Evolutionary conservation across 2,888 invertebrate genomes (phyloP), one percentile per base, ranked within the genome.

Genomic region (Troides oblongomaculatus): DNA sequence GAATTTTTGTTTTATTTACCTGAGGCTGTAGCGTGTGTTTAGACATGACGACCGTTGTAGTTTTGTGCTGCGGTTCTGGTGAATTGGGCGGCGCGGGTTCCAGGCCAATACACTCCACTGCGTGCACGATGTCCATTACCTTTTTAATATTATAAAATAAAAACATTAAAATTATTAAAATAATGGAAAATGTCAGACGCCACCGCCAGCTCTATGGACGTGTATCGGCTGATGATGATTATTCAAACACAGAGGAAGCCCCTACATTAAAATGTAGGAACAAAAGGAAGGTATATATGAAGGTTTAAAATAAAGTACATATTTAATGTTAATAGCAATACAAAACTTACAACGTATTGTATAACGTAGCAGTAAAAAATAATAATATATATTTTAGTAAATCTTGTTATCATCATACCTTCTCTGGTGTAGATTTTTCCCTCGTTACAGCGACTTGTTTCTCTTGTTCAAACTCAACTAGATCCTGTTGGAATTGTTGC

Each of bases 31-130:
- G 93, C 70, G 97, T 97, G 88, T 98, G 98, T 86, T 97, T 97
- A 87, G 97, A 97, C 97, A 98, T 97, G 70, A 98, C 97, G 79
- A 98, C 96, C 17, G 97, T 98, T 74, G 98, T 98, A 70, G 97
- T 98, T 93, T 98, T 98, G 82, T 94, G 94, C 74, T 94, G 94
- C 50, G 94, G 93, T 74, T 94, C 93, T 62, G 97, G 97, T 68
- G 97, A 97, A 79, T 96, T 97, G 39, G 97, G 97, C 66, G 95
- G 93, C 69, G 90, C 93, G 66, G 94, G 94, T 72, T 93, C 94
- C 69, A 93, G 93, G 6, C 96, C 97, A 86, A 97, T 94, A 76
- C 96, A 95, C 87, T 97, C 97, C 66, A 97, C 97, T 70, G 97
- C 97, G 84, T 97, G 94, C 69, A 98, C 97, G 78, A 98, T 97